Base-by-base conservation (phyloP, 2,113 vertebrate genomes). In the Grantiella picta region DNA sequence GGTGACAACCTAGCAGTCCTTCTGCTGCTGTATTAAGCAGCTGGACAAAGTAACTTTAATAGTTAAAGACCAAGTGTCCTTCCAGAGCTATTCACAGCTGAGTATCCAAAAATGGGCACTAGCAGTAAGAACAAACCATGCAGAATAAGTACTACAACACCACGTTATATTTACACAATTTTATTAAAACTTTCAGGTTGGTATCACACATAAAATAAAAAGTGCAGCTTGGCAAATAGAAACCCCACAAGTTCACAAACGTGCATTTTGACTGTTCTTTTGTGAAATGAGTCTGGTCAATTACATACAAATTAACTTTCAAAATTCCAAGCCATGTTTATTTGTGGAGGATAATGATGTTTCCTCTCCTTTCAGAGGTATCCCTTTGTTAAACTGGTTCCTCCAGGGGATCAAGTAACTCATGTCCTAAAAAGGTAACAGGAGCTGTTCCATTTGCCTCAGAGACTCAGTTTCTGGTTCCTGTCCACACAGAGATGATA, bases 351-450 rank as follows among this genome's bases (percentile, higher is more conserved):
- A 94, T 69, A 95, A 86, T 50, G 56, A 76, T 75, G 49, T 90
- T 94, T 92, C 92, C 94, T 82, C 78, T 81, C 70, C 70, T 71
- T 97, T 95, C 76, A 68, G 20, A 88, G 57, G 59, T 76, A 96
- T 92, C 85, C 82, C 82, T 94, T 91, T 95, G 84, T 94, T 94
- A 88, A 96, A 96, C 78, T 88, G 85, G 90, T 78, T 95, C 61
- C n/a, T 95, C 79, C 77, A 80, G 69, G 56, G 96, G 95, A 96
- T 97, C 93, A 97, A 96, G 89, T 96, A 96, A 83, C 90, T 77
- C 15, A 16, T 17, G 47, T 69, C 94, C 87, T 94, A 95, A 92
- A 95, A 95, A 93, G 71, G 96, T n/a, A 96, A 94, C 28, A 29
- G 64, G 94, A 93, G 82, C 76, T 3, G 56, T 70, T 97, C 82